Evolutionary conservation across 2,113 vertebrate species (phyloP), one percentile per base, ranked within the genome.

Genomic region (Apus apus): DNA sequence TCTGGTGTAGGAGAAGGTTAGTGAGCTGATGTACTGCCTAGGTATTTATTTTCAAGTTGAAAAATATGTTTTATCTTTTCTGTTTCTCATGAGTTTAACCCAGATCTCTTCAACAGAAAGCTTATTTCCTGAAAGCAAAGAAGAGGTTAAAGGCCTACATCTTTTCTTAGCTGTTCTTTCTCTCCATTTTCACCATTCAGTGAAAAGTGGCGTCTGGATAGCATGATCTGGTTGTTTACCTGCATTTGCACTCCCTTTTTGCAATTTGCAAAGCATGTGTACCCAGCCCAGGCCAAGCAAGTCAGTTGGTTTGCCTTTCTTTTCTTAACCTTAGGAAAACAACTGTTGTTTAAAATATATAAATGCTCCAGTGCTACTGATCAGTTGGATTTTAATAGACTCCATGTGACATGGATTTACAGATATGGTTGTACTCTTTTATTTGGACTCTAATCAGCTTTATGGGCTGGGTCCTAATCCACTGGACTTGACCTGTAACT

Each of bases 391-490:
- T 92, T 77, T 84, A 84, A 58, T 43, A 43, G 76, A 71, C 9
- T 83, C 76, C 30, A 25, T 4, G 21, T 94, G 85, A 75, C 32
- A 8, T 21, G 43, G 77, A 76, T 93, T 96, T 91, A 79, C 62
- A 61, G 70, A 67, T 72, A 45, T 0, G 6, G 26, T 61, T 65
- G 46, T 54, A 73, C 64, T 77, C 73, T 91, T 94, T 94, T 89
- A 25, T 87, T 89, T 94, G 89, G 65, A 65, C 25, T 23, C 53
- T 84, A 66, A 78, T 81, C 45, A 72, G 66, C 48, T 82, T 92
- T 94, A 54, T 79, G 77, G 76, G 38, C 83, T 90, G 76, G 65
- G 38, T 83, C 72, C 43, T 93, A 89, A 94, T 90, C 72, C 89
- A 78, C 43, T 84, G 76, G 75, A 77, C 18, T 20, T 93, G 76